phyloP scores from a whole-genome alignment of 30 jellyfish, hydroid and myxozoan genomes.

The Calvadosia cruxmelitensis region DNA sequence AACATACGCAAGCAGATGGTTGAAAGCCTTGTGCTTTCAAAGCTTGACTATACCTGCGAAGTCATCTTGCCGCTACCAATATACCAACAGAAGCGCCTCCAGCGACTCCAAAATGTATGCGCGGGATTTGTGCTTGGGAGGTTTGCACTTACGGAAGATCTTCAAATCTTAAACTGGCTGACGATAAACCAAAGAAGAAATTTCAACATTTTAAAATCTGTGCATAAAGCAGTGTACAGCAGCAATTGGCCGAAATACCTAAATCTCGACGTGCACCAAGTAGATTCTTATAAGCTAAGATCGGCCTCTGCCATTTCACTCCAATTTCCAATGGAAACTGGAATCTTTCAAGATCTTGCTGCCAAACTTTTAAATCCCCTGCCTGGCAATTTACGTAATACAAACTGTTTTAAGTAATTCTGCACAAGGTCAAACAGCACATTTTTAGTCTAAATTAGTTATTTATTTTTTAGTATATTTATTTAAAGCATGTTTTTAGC shows the following conservation, averaged over 20 bases:
- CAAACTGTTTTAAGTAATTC: too few species aligned
- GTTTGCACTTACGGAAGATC: constrained; percentile 25
- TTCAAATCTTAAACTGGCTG: constrained; percentile 29
- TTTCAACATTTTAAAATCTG: constrained; percentile 30
- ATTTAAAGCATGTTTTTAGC: too few species aligned
- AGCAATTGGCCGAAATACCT: constrained; percentile 7
- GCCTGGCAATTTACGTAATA: constrained; percentile 40
- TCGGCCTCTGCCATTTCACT: constrained; percentile 7
- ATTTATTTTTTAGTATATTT: too few species aligned
- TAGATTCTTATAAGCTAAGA: constrained; percentile 15
- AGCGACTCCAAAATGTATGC: constrained; percentile 35
- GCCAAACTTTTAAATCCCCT: constrained; percentile 20
- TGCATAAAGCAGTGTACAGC: constrained; percentile 11
- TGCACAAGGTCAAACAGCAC: too few species aligned
- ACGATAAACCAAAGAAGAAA: constrained; percentile 35
- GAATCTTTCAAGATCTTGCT: constrained; percentile 20
- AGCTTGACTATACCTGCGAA: constrained; percentile 44
- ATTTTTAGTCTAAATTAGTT: too few species aligned
- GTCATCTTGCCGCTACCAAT: constrained; percentile 45
- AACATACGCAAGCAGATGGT: constrained; percentile 25
- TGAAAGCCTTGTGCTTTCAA: constrained; percentile 49
- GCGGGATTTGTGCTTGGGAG: constrained; percentile 45
- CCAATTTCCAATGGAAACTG: constrained; percentile 18
- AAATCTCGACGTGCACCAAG: constrained; percentile 6
- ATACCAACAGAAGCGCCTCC: constrained; percentile 44